A percentile compares a stretch with the other conserved stretches of the same genome.
phyloP scores from a whole-genome alignment of 1,140 invertebrate species.

The Tetramorium simillimum region DNA sequence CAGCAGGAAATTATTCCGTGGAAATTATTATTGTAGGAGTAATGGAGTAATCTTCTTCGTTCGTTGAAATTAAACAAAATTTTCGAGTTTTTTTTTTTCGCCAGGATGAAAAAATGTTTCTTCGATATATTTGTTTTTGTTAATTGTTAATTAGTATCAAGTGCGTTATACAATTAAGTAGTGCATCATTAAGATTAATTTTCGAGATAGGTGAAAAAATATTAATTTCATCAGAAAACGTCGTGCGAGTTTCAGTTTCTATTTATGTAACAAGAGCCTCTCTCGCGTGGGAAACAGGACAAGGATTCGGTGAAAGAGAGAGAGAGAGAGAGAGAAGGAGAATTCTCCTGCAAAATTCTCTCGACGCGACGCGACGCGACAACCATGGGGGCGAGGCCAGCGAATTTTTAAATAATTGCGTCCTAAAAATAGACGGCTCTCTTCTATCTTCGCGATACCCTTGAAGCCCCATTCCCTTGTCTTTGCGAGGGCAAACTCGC shows the following conservation, averaged over 20 bases:
- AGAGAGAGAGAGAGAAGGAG: not conserved
- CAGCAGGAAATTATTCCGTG: too few species aligned
- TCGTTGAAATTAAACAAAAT: not conserved
- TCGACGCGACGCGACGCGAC: not conserved
- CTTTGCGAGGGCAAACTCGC: slow-evolving; percentile 41
- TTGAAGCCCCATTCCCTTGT: slow-evolving; percentile 24
- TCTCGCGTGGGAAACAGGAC: slow-evolving; percentile 49
- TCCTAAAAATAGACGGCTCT: slow-evolving; percentile 69
- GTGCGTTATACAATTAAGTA: not conserved
- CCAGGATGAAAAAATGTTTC: not conserved
- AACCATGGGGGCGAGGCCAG: not conserved
- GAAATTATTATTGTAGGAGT: not conserved
- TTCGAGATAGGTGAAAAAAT: not conserved
- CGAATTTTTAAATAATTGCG: slow-evolving; percentile 61
- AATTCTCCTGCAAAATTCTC: slow-evolving; percentile 18
- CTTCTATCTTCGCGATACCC: slow-evolving; percentile 49
- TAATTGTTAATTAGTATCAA: too few species aligned
- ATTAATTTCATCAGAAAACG: not conserved
- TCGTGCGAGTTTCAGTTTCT: slow-evolving; percentile 16
- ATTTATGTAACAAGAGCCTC: slow-evolving; percentile 33
- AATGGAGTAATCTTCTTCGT: not conserved
- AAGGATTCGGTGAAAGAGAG: slow-evolving; percentile 40
- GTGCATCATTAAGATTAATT: not conserved
- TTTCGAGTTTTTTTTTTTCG: not conserved
- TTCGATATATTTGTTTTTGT: not conserved